A percentile compares a stretch with the other conserved stretches of the same genome.
Conservation (phyloP, 2,888 invertebrate species). For the Cinara cedri region DNA sequence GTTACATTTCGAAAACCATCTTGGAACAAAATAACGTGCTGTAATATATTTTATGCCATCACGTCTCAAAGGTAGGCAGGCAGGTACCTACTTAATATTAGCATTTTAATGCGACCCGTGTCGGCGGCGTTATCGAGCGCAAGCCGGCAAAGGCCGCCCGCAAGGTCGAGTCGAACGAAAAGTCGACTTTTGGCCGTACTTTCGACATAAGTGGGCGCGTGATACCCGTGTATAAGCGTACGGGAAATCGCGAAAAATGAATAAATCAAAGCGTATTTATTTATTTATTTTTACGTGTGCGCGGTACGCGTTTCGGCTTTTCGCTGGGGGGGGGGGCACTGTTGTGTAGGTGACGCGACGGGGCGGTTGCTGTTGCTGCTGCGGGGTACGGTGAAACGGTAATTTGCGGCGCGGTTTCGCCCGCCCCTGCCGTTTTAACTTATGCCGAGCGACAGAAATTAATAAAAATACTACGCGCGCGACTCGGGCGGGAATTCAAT, state of each 20-base stretch:
- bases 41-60: no score
- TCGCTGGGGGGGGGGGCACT: background rate
- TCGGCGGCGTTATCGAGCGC: no score
- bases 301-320: background rate
- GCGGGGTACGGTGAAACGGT: conserved; percentile 24
- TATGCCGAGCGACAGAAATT: conserved; percentile 49
- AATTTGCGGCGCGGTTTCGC: conserved; percentile 44
- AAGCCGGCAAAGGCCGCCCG: no score
- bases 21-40: no score
- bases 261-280: conserved; percentile 38
- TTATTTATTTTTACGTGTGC: background rate
- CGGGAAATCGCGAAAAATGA: background rate
- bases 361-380: background rate
- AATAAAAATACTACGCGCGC: conserved; percentile 47
- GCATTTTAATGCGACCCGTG: no score
- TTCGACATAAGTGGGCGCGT: background rate
- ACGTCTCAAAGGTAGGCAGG: no score
- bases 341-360: background rate
- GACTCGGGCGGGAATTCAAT: conserved; percentile 54
- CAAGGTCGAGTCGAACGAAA: no score
- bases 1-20: no score
- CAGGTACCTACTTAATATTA: no score
- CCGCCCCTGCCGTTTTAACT: conserved; percentile 39
- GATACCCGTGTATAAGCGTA: background rate
- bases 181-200: no score